Evolutionary conservation across 2,797 vertebrate species (phyloP).

Genomic region (Scolopax bukidnonensis): DNA sequence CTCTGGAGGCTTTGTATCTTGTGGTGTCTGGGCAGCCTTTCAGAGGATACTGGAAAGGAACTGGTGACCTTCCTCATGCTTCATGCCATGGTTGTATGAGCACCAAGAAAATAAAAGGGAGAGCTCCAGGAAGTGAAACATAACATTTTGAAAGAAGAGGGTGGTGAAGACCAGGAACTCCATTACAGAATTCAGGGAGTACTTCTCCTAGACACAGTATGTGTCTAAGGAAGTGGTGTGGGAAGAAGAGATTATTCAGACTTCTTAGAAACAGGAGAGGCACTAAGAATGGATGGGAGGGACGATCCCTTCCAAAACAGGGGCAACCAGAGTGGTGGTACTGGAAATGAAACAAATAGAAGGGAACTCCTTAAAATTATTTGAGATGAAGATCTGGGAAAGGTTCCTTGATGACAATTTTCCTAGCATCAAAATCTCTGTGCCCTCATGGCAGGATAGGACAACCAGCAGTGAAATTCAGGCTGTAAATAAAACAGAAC

Average conservation of each 20-base stretch:
- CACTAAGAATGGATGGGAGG: neutral
- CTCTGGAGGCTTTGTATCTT: neutral
- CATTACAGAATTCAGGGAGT: neutral
- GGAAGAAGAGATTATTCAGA: neutral
- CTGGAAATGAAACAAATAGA: neutral
- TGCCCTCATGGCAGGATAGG: neutral
- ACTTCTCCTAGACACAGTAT: neutral
- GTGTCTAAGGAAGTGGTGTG: neutral
- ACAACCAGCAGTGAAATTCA: neutral
- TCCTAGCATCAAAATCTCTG: neutral
- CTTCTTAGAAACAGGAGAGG: neutral
- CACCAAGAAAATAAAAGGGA: neutral
- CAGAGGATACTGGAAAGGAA: neutral
- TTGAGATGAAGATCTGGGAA: neutral
- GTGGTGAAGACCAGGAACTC: neutral
- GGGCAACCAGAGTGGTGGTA: neutral
- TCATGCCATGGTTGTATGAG: neutral
- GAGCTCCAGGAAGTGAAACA: neutral
- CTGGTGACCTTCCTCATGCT: neutral
- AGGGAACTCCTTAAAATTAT: neutral
- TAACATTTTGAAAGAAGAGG: neutral
- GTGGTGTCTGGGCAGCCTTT: neutral
- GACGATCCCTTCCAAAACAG: neutral
- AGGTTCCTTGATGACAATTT: neutral
- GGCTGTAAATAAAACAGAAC: neutral